These are phyloP conservation scores for Caenorhabditis sp. DNA, from an alignment of 2,888 invertebrate genomes.

Conservation along the genomic window DNA sequence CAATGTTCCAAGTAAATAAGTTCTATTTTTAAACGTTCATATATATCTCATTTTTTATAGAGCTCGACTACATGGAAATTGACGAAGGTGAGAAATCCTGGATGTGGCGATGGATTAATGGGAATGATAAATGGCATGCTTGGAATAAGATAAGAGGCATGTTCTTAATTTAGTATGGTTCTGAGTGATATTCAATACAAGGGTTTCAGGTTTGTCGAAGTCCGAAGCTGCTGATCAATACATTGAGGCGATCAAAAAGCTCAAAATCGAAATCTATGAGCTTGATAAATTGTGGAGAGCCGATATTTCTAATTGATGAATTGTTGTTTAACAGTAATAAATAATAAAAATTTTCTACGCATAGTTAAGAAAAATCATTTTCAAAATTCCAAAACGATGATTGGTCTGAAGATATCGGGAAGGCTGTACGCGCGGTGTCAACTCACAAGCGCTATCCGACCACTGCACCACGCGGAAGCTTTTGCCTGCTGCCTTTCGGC, in stretches of 20 bases:
- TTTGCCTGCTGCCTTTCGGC: conserved; percentile 67
- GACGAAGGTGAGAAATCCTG: conserved; percentile 57
- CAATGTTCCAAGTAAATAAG: conserved; percentile 57
- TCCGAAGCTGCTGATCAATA: conserved; percentile 10
- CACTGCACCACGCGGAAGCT: conserved; percentile 65
- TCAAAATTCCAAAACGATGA: conserved; percentile 51
- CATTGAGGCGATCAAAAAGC: conserved; percentile 10
- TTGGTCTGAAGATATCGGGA: conserved; percentile 51
- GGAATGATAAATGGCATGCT: conserved; percentile 62
- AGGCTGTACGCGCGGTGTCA: conserved; percentile 42
- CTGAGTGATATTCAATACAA: not conserved
- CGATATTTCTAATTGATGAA: not conserved
- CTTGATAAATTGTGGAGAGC: conserved; percentile 2
- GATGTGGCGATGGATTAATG: conserved; percentile 65
- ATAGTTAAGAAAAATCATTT: too few relatives aligned
- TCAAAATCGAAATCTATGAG: conserved; percentile 15
- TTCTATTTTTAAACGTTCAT: not conserved
- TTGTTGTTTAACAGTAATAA: too few relatives aligned
- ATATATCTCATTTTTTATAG: conserved; percentile 28
- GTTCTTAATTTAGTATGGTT: too few relatives aligned
- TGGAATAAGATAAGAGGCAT: conserved; percentile 59
- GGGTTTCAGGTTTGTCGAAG: conserved; percentile 3
- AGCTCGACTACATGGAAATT: conserved; percentile 59
- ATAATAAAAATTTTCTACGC: too few relatives aligned
- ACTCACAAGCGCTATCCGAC: conserved; percentile 56